These are phyloP conservation scores for Dromas ardeola DNA, from an alignment of 2,113 vertebrate genomes.

Conservation along the genomic window DNA sequence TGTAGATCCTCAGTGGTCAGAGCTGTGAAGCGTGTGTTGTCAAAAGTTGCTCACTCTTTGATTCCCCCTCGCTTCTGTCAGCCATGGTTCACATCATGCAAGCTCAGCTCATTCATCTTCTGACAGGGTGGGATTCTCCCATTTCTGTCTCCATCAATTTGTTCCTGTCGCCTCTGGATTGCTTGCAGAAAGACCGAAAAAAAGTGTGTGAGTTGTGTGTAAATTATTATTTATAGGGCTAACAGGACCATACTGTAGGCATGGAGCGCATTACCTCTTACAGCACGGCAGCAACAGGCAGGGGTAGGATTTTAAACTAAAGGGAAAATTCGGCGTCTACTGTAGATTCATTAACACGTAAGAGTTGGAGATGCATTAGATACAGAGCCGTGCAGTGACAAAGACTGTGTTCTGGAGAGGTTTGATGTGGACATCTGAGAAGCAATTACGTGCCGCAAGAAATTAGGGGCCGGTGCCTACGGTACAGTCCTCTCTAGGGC, in stretches of 20 bases:
- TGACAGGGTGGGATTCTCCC: constrained; percentile 73
- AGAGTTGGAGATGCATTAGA: background rate
- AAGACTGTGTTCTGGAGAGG: background rate
- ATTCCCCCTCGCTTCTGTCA: constrained; percentile 77
- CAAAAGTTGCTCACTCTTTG: constrained; percentile 80
- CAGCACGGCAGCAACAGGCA: background rate
- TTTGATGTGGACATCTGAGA: background rate
- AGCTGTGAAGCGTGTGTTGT: constrained; percentile 74
- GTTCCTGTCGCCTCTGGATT: constrained; percentile 59
- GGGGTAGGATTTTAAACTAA: background rate
- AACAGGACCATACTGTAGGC: background rate
- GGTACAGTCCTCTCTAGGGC: background rate
- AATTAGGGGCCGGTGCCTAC: background rate
- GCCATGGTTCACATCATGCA: constrained; percentile 74
- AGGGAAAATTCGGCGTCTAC: background rate
- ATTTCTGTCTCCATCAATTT: constrained; percentile 71
- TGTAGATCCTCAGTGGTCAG: constrained; percentile 77
- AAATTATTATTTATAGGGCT: background rate
- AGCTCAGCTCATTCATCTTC: constrained; percentile 77
- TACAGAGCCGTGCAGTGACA: background rate
- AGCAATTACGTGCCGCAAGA: background rate
- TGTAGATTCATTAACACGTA: background rate
- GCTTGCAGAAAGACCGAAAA: background rate
- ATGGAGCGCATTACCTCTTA: background rate
- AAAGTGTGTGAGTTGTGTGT: background rate